Conservation (phyloP, 2,113 vertebrate genomes). For the Malurus cyaneus region DNA sequence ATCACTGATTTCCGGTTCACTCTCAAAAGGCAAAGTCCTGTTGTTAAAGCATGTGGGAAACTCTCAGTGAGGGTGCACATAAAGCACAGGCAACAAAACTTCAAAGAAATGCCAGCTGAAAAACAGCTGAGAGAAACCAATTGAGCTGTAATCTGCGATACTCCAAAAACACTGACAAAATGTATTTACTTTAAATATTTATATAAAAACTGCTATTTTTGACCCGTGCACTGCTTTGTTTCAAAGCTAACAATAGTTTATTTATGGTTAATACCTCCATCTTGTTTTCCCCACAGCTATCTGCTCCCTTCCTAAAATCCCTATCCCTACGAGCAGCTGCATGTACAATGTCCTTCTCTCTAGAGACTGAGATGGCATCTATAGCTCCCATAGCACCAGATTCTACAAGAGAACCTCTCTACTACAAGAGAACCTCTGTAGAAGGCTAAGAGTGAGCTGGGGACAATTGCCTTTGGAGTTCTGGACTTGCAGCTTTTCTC, state of each 20-base stretch:
- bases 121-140: neutral
- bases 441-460: rapidly evolving
- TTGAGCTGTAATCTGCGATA: neutral
- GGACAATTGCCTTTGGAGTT: neutral
- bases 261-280: neutral
- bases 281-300: neutral
- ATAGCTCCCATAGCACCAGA: neutral
- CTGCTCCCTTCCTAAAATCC: neutral
- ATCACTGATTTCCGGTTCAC: neutral
- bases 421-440: neutral
- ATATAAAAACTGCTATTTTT: neutral
- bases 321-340: neutral
- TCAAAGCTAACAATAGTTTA: neutral
- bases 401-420: neutral
- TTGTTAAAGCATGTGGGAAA: neutral
- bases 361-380: neutral
- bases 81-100: neutral
- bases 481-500: neutral
- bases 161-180: neutral
- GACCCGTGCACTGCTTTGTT: neutral
- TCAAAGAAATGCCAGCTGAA: neutral
- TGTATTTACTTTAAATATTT: neutral
- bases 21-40: neutral
- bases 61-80: neutral
- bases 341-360: neutral